These are phyloP conservation scores for Scatophagus argus DNA, from an alignment of 2,113 vertebrate species.

Conservation along the genomic window DNA sequence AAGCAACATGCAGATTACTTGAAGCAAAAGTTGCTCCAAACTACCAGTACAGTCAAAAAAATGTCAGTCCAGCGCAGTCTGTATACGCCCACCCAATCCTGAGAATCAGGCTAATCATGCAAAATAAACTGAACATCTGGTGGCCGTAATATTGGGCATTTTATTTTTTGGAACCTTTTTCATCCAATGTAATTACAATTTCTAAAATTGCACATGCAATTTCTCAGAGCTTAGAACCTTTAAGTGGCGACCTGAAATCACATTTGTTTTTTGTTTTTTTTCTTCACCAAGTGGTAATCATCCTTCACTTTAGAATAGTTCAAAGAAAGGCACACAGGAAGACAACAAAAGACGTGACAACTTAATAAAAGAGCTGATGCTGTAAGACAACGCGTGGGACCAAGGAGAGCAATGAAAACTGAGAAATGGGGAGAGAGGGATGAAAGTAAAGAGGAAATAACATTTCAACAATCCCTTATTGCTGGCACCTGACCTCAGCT, in stretches of 20 bases:
- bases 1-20: too few relatives aligned
- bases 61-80: conserved; percentile 3
- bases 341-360: too few relatives aligned
- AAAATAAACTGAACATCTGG: conserved; percentile 3
- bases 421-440: not conserved
- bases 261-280: not conserved
- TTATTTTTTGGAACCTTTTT: not conserved
- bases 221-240: not conserved
- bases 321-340: conserved; percentile 22
- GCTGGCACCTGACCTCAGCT: conserved; percentile 48
- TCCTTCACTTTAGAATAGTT: conserved; percentile 11
- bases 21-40: conserved; percentile 10
- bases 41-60: not conserved
- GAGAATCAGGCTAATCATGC: conserved; percentile 19
- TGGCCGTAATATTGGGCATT: conserved; percentile 2
- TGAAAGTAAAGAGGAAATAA: conserved; percentile 31
- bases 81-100: not conserved
- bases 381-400: not conserved
- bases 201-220: not conserved
- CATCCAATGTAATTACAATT: not conserved
- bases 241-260: not conserved
- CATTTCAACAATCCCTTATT: conserved; percentile 54
- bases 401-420: conserved; percentile 23
- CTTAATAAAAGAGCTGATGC: conserved; percentile 21
- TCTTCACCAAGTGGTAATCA: not conserved